Percentiles rank a stretch among this genome's conserved stretches.
Conservation (phyloP, 2,113 vertebrate genomes). For the Herpailurus yagouaroundi region DNA sequence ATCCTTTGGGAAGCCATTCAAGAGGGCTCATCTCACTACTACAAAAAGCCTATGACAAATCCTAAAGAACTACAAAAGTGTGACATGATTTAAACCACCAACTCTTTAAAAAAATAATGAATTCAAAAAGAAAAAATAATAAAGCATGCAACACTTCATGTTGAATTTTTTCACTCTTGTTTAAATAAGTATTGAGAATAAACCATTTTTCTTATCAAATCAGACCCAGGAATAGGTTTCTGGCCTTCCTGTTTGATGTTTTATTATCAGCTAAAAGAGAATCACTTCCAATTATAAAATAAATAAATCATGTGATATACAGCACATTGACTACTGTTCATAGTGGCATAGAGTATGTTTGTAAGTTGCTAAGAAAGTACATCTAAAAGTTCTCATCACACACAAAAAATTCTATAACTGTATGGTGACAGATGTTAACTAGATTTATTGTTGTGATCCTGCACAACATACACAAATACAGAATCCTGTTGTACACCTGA, state of each 20-base stretch:
- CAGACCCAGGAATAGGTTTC: conserved; percentile 37
- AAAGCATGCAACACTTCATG: background rate
- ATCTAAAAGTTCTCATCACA: background rate
- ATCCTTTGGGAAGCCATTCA: background rate
- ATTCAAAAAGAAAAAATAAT: background rate
- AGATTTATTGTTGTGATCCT: background rate
- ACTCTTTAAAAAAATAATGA: background rate
- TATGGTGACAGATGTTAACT: background rate
- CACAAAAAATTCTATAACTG: background rate
- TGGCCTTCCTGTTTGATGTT: background rate
- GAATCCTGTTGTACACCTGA: background rate
- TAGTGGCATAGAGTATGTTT: background rate
- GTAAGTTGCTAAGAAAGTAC: background rate
- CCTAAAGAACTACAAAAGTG: background rate
- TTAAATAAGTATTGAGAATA: conserved; percentile 38
- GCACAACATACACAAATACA: background rate
- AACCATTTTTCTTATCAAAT: conserved; percentile 46
- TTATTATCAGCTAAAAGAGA: conserved; percentile 50
- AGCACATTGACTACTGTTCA: background rate
- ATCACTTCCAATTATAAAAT: background rate
- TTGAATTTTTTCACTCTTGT: background rate
- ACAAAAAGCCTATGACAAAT: background rate
- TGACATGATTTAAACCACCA: background rate
- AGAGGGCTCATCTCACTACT: background rate
- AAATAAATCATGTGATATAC: background rate